Base-by-base conservation (phyloP, 2,113 vertebrate genomes). In the Macquaria ambigua region DNA sequence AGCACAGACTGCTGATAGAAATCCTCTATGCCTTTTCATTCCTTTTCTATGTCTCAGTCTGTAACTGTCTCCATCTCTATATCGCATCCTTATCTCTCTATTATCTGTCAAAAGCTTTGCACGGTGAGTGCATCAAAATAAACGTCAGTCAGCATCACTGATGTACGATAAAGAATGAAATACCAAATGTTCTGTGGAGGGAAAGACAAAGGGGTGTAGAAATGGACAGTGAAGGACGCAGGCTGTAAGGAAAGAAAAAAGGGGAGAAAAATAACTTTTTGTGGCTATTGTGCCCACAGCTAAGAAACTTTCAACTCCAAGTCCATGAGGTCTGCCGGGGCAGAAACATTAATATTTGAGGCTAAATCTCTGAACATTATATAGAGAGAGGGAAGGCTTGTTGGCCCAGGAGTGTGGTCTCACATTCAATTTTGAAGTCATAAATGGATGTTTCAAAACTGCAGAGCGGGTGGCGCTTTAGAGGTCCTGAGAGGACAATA, bases 371-470 rank as follows among this genome's bases (percentile, higher is more conserved):
- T 77, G 59, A 77, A 91, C 50, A 56, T 80, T 73, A 69, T 31
- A 56, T 52, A 61, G 11, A 66, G 70, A 20, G 8, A 39, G 66
- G 20, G 16, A 15, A 61, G 56, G 10, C 37, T 46, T 46, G 43
- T 59, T 71, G 62, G 70, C 41, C 55, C 15, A 1, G 3, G 69
- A 87, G 62, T 70, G 41, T 87, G 84, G 85, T 85, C 80, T 74
- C 25, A 53, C 48, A 62, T 71, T 82, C 82, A 85, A 86, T 93
- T 89, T 86, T 63, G 50, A 84, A 83, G 79, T 86, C 64, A 64
- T 81, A 90, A 92, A 90, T 86, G 79, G 75, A 75, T 85, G 59
- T 85, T 91, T 88, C 46, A 83, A 86, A 85, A 69, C 62, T 69
- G 75, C 79, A 87, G 71, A 87, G 81, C 10, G 2, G 77, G 61